phyloP scores from a whole-genome alignment of 2,888 invertebrate species.

The Quadriops clusia region DNA sequence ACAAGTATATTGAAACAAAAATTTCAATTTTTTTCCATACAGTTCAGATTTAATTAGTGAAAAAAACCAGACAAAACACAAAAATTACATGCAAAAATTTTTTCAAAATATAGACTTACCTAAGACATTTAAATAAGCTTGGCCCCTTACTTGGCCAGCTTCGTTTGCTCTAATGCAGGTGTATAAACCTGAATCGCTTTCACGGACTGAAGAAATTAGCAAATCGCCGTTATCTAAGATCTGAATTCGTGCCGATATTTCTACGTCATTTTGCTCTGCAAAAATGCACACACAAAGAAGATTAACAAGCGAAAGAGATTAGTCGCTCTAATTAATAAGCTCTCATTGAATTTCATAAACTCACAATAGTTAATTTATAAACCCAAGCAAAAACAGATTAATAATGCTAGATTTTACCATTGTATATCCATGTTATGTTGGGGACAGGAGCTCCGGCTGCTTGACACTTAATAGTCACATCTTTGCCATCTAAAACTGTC shows the following conservation, averaged over 20 bases:
- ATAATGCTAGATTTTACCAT: no score
- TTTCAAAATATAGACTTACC: constrained; percentile 43
- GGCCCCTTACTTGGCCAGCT: constrained; percentile 74
- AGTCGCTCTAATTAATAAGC: no score
- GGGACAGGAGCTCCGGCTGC: constrained; percentile 87
- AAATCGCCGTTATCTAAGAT: constrained; percentile 78
- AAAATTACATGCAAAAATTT: constrained; percentile 5
- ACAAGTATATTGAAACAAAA: no score
- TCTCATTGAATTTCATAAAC: no score
- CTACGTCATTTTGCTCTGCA: constrained; percentile 48
- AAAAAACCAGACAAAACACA: constrained; percentile 11
- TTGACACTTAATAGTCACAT: constrained; percentile 77
- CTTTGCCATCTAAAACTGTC: constrained; percentile 86
- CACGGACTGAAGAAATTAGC: constrained; percentile 72
- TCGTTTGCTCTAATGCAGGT: constrained; percentile 81
- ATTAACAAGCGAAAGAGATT: constrained; percentile 13
- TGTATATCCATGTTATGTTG: constrained; percentile 82
- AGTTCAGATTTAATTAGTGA: neutral
- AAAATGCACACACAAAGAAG: constrained; percentile 12
- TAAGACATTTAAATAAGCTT: constrained; percentile 71
- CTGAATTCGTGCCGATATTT: constrained; percentile 67
- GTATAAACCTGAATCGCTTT: constrained; percentile 79
- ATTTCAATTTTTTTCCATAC: no score
- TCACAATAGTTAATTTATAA: no score
- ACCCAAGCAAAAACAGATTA: no score